These are phyloP conservation scores for Trichonephila clavata DNA, from an alignment of 1,140 invertebrate species.

Conservation along the genomic window DNA sequence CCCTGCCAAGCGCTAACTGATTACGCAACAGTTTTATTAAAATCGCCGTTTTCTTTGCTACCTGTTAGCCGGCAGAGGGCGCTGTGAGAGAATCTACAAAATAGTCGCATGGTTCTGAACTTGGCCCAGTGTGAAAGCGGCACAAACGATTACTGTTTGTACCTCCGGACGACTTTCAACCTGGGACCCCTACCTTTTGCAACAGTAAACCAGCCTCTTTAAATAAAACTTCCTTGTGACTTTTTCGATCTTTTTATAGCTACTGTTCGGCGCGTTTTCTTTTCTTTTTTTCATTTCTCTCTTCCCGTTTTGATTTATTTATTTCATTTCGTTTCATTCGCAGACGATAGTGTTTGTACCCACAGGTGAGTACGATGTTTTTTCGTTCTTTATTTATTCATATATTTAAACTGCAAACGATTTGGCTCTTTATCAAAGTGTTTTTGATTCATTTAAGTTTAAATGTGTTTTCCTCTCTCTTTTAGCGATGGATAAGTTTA, in stretches of 20 bases:
- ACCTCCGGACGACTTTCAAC: not conserved
- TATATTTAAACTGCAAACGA: constrained; percentile 29
- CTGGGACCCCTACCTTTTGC: not conserved
- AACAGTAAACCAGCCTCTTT: constrained; percentile 36
- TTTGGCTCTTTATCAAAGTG: not conserved
- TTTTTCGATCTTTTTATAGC: constrained; percentile 35
- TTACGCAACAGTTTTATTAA: constrained; percentile 62
- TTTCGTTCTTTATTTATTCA: not conserved
- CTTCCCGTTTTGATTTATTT: not conserved
- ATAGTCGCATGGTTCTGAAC: constrained; percentile 54
- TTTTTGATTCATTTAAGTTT: constrained; percentile 13
- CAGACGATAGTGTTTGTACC: constrained; percentile 20
- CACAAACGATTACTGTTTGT: constrained; percentile 22
- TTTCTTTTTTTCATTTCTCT: too few relatives aligned
- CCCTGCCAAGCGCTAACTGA: not conserved
- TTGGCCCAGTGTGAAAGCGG: constrained; percentile 45
- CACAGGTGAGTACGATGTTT: constrained; percentile 21
- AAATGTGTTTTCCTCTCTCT: not conserved
- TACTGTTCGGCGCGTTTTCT: not conserved
- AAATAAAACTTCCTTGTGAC: constrained; percentile 41
- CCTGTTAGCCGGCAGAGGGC: constrained; percentile 45
- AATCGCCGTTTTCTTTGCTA: not conserved
- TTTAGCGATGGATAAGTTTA: not conserved
- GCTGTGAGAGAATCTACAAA: constrained; percentile 29
- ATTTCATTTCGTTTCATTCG: not conserved